phyloP scores from a whole-genome alignment of 2,888 invertebrate genomes.

The Leptopilina syphax region DNA sequence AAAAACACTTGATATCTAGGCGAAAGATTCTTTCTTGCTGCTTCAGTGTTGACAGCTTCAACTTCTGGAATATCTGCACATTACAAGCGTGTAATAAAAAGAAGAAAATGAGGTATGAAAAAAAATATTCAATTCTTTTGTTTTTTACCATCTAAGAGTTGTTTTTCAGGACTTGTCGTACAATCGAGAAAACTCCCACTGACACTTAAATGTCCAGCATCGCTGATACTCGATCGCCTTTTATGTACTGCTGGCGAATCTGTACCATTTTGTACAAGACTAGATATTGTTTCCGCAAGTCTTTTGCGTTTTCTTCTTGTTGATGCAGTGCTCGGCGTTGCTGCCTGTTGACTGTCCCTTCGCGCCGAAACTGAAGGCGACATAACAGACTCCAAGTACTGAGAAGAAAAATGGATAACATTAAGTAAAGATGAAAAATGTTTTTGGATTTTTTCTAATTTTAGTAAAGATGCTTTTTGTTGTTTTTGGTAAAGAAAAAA shows the following conservation, averaged over 20 bases:
- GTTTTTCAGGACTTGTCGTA: conserved; percentile 88
- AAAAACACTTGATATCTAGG: conserved; percentile 90
- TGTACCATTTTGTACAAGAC: conserved; percentile 78
- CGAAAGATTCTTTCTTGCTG: conserved; percentile 84
- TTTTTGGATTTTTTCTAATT: too few species aligned
- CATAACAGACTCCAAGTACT: conserved; percentile 78
- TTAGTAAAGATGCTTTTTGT: too few species aligned
- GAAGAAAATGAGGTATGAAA: neutral
- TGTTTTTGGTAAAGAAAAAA: conserved; percentile 13
- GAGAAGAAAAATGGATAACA: conserved; percentile 41
- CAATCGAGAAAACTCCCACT: conserved; percentile 94
- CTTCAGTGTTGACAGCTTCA: conserved; percentile 81
- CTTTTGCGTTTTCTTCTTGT: conserved; percentile 90
- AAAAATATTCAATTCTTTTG: neutral
- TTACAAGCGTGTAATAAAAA: conserved; percentile 44
- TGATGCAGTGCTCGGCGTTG: conserved; percentile 77
- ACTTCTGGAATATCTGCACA: conserved; percentile 76
- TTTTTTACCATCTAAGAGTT: conserved; percentile 71
- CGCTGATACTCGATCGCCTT: conserved; percentile 91
- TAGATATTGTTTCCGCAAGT: conserved; percentile 81
- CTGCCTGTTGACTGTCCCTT: conserved; percentile 77
- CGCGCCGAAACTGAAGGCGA: conserved; percentile 72
- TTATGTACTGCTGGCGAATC: conserved; percentile 82
- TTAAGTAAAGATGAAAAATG: too few species aligned
- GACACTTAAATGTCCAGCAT: conserved; percentile 89